phyloP scores from a whole-genome alignment of 2,888 invertebrate species.

The Amiota minor region DNA sequence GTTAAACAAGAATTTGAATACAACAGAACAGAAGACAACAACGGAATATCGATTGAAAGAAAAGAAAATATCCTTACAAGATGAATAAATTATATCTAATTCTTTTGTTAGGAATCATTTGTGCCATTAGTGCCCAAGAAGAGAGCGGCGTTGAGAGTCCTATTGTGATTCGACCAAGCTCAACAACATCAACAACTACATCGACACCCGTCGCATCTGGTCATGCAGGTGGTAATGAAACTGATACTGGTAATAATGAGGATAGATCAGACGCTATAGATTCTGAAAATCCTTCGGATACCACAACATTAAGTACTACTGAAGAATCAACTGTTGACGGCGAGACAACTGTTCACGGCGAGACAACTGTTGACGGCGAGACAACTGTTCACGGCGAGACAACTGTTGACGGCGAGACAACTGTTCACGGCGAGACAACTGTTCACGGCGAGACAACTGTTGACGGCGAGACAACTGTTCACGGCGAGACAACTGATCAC shows the following conservation, averaged over 20 bases:
- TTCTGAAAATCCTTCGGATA: conserved; percentile 28
- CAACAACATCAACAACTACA: conserved; percentile 17
- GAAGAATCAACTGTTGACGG: background rate
- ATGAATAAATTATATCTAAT: too few relatives aligned
- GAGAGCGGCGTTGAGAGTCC: conserved; percentile 54
- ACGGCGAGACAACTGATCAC: too few relatives aligned
- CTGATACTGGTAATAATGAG: conserved; percentile 18
- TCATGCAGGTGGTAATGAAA: conserved; percentile 6
- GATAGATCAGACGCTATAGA: background rate
- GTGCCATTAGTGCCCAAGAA: background rate
- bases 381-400: too few relatives aligned
- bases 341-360: too few relatives aligned
- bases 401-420: conserved; percentile 7
- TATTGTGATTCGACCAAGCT: conserved; percentile 44
- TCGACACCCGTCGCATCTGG: background rate
- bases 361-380: conserved; percentile 5
- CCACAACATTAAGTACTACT: background rate
- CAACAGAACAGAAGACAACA: too few relatives aligned
- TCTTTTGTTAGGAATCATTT: too few relatives aligned
- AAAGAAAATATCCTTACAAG: too few relatives aligned
- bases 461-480: too few relatives aligned
- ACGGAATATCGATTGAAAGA: too few relatives aligned
- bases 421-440: background rate
- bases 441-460: background rate
- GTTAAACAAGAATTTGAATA: too few relatives aligned